Conservation (phyloP, 64 coral and sea anemone species). For the Astreopora myriophthalma region DNA sequence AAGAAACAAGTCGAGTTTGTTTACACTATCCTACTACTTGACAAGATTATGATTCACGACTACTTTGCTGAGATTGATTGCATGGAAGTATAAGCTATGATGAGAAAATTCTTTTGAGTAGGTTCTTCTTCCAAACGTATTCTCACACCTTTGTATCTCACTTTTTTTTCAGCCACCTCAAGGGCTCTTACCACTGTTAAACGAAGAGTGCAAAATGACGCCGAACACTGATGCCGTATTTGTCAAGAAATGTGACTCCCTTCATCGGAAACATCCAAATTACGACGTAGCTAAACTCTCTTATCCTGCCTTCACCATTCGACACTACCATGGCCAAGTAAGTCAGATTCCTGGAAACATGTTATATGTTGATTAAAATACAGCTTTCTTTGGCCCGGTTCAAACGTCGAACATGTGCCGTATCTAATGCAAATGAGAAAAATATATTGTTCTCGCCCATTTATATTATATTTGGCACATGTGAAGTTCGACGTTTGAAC, state of each 20-base stretch:
- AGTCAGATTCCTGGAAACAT: not conserved
- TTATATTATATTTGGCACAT: too few species aligned
- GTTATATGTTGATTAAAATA: too few species aligned
- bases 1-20: too few species aligned
- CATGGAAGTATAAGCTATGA: too few species aligned
- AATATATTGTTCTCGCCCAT: too few species aligned
- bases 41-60: too few species aligned
- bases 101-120: not conserved
- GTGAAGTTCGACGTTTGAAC: too few species aligned
- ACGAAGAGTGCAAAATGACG: constrained; percentile 12
- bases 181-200: constrained; percentile 59
- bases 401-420: too few species aligned
- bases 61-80: too few species aligned
- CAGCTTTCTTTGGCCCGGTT: too few species aligned
- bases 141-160: not conserved
- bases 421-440: too few species aligned
- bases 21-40: too few species aligned
- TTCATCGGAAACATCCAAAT: constrained; percentile 43
- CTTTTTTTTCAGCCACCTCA: constrained; percentile 40
- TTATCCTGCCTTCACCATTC: constrained; percentile 56
- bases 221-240: constrained; percentile 34
- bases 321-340: constrained; percentile 66
- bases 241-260: constrained; percentile 61
- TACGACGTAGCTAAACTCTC: constrained; percentile 18
- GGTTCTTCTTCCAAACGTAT: not conserved